Base-by-base conservation (phyloP, 2,797 vertebrate species). In the Hyperoplus lanceolatus region DNA sequence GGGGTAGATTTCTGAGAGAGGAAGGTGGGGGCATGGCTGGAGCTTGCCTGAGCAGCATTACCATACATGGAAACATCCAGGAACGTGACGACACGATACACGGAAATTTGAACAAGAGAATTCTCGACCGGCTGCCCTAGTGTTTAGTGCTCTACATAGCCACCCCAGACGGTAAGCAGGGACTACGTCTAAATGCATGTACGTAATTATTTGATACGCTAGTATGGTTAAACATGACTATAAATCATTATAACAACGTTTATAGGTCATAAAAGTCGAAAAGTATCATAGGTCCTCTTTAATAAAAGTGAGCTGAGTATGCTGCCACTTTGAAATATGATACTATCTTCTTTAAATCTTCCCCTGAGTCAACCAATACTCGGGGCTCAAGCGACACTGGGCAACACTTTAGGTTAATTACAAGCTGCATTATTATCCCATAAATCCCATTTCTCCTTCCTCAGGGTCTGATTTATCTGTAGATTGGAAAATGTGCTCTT, bases 321-420 rank as follows among this genome's bases (percentile, higher is more conserved):
- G 9, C 66, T 70, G 61, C 63, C 5, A 48, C 72, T 36, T 6
- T 67, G 36, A 18, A 63, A 21, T n/a, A 77, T 53, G 45, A 56
- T 69, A 4, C 64, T 65, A 51, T 57, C 18, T 65, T 6, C 38
- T 64, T 71, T 64, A 60, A 60, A 70, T 77, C 21, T 42, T 42
- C 50, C 43, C 62, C 50, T 29, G 39, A 77, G 70, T 56, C 46
- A 79, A 73, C 15, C 62, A n/a, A 13, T 41, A 57, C 13, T 60
- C 11, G 39, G 50, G 42, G 41, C 38, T 51, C 13, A 58, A 56
- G 15, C 16, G 67, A 41, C 55, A 61, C 21, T 61, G 36, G 58
- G 54, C 49, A 62, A 50, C 38, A 55, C 21, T 77, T 39, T 49
- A 79, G 75, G 67, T 61, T 61, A 73, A 83, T 83, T 63, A 65